These are phyloP conservation scores for Sardina pilchardus DNA, from an alignment of 2,113 vertebrate genomes.

Conservation along the genomic window DNA sequence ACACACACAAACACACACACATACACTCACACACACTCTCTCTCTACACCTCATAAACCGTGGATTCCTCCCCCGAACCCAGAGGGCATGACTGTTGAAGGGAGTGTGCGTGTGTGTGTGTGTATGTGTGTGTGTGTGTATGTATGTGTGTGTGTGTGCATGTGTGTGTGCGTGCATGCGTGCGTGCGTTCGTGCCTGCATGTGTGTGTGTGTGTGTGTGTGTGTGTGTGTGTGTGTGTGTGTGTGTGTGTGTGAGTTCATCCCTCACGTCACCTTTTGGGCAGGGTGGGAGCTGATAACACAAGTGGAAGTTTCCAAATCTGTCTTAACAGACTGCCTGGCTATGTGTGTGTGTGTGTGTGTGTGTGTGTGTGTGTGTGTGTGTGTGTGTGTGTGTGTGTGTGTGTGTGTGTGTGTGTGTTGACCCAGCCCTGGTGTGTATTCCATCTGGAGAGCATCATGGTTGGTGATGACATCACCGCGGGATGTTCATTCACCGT, in stretches of 20 bases:
- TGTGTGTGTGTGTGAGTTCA: background rate
- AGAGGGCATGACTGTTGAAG: no score
- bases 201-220: background rate
- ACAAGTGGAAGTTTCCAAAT: background rate
- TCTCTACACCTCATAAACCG: no score
- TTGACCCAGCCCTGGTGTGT: background rate
- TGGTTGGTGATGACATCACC: background rate
- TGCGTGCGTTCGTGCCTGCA: background rate
- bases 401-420: conserved; percentile 37
- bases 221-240: conserved; percentile 4
- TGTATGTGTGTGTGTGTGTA: background rate
- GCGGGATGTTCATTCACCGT: background rate
- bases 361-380: background rate
- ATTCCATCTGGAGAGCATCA: background rate
- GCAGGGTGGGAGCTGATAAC: conserved; percentile 1
- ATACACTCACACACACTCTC: no score
- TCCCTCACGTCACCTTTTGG: background rate
- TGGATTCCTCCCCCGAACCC: no score
- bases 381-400: conserved; percentile 36
- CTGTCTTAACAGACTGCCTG: background rate
- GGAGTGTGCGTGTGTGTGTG: background rate
- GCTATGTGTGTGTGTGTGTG: conserved; percentile 12
- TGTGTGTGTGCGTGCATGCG: background rate
- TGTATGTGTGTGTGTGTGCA: no score
- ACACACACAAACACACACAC: no score